Evolutionary conservation across 2,113 vertebrate species (phyloP).

Genomic region (Actinemys pallida): DNA sequence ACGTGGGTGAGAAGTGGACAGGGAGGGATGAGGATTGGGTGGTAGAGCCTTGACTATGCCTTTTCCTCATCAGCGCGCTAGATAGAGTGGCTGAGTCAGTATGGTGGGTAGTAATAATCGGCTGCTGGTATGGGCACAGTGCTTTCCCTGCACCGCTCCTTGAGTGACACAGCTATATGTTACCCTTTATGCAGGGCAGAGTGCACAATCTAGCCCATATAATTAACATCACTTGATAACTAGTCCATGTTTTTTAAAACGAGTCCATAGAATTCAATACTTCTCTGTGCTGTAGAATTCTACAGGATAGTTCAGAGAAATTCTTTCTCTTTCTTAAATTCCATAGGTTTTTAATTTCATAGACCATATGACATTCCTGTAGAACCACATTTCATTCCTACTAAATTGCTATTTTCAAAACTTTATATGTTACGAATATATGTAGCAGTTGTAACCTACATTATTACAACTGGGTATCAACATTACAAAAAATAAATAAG

Average conservation of each 20-base stretch:
- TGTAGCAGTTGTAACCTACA: not conserved
- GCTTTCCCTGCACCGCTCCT: not conserved
- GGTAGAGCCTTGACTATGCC: not conserved
- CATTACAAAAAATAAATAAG: not conserved
- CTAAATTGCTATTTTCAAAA: not conserved
- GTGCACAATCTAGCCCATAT: not conserved
- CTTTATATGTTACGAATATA: not conserved
- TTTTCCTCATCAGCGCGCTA: not conserved
- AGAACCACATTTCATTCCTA: not conserved
- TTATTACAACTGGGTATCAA: not conserved
- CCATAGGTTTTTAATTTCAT: not conserved
- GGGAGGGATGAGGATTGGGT: not conserved
- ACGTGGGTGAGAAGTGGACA: not conserved
- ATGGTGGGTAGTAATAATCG: not conserved
- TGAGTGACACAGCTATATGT: not conserved
- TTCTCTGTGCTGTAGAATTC: not conserved
- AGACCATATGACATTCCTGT: not conserved
- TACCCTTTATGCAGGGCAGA: not conserved
- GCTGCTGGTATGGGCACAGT: not conserved
- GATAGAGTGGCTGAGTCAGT: not conserved
- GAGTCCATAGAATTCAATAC: not conserved
- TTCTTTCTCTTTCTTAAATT: not conserved
- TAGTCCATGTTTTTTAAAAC: not conserved
- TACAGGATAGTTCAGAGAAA: rapidly evolving
- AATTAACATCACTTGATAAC: not conserved